Conservation (phyloP, 2,113 vertebrate genomes). For the Percina caprodes region DNA sequence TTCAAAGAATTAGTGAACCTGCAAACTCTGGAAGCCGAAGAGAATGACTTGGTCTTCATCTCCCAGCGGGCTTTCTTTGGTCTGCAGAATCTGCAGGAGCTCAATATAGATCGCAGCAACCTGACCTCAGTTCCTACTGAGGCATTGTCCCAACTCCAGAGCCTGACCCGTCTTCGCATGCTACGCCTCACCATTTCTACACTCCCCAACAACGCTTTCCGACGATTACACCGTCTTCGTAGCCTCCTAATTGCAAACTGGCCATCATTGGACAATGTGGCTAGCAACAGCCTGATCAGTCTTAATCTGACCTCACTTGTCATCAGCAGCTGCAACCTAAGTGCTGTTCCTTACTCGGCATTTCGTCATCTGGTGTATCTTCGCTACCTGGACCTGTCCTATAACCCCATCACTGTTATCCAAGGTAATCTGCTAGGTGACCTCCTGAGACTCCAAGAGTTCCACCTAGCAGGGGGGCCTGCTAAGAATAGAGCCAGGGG, state of each 20-base stretch:
- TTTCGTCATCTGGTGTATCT: constrained; percentile 87
- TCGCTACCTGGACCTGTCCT: constrained; percentile 87
- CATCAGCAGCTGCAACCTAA: constrained; percentile 88
- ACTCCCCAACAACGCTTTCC: constrained; percentile 85
- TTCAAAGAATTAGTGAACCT: constrained; percentile 86
- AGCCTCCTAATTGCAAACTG: constrained; percentile 87
- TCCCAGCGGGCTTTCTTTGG: constrained; percentile 88
- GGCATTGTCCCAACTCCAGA: constrained; percentile 87
- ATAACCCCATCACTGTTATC: constrained; percentile 89
- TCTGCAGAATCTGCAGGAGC: constrained; percentile 82
- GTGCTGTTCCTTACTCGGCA: constrained; percentile 85
- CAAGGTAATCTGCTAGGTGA: constrained; percentile 81
- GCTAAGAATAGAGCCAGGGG: constrained; percentile 84
- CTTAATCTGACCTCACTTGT: constrained; percentile 90
- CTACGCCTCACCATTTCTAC: constrained; percentile 83
- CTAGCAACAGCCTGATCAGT: constrained; percentile 85
- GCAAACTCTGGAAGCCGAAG: constrained; percentile 82
- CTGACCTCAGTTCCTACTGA: constrained; percentile 87
- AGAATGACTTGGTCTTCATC: constrained; percentile 90
- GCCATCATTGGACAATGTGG: constrained; percentile 84
- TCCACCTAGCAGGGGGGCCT: constrained; percentile 88
- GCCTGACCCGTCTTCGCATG: constrained; percentile 81
- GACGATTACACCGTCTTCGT: constrained; percentile 81
- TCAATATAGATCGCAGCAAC: constrained; percentile 90
- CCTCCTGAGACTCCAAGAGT: constrained; percentile 87